Evolutionary conservation across 2,113 vertebrate genomes (phyloP), one percentile per base, ranked within the genome.

Genomic region (Tenebrosternarchus preto): DNA sequence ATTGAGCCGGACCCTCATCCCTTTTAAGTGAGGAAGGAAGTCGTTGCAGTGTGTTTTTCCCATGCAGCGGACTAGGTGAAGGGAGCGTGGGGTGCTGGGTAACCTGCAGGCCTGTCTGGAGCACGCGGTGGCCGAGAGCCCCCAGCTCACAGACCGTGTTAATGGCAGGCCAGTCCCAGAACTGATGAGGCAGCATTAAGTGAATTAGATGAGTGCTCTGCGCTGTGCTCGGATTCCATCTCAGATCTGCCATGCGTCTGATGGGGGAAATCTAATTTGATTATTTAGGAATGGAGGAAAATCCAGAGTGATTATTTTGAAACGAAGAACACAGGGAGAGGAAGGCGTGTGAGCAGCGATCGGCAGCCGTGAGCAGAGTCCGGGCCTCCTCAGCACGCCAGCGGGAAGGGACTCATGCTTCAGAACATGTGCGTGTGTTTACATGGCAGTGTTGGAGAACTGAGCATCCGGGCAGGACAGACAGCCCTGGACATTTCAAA

Each of bases 21-120:
- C 87, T 87, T 91, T 91, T 82, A 91, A 89, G 90, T 90, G 89
- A 91, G 91, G 93, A 93, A 93, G 91, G 91, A 93, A 93, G 90
- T 90, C 87, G 91, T 93, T 92, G 89, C 61, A 88, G 88, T 78
- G 86, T 85, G 89, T 90, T 90, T 88, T 67, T n/a, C n/a, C 68
- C 12, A 69, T 57, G 87, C 87, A 91, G 91, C 90, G 88, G 89
- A 92, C 80, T 76, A 77, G 67, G 59, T 53, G 63, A 74, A 66
- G 63, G 74, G 76, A 63, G 75, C 69, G 66, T 60, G 8, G 70
- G 19, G 71, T 73, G 50, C 81, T 78, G 77, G 84, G 81, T 84
- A 78, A 81, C 80, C 75, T 88, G 88, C 85, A 56, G 57, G 55
- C 43, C 72, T 73, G 71, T 78, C 46, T 53, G 55, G 56, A 76